Base-by-base conservation (phyloP, 2,797 vertebrate genomes). In the Melanotaenia nigrans region DNA sequence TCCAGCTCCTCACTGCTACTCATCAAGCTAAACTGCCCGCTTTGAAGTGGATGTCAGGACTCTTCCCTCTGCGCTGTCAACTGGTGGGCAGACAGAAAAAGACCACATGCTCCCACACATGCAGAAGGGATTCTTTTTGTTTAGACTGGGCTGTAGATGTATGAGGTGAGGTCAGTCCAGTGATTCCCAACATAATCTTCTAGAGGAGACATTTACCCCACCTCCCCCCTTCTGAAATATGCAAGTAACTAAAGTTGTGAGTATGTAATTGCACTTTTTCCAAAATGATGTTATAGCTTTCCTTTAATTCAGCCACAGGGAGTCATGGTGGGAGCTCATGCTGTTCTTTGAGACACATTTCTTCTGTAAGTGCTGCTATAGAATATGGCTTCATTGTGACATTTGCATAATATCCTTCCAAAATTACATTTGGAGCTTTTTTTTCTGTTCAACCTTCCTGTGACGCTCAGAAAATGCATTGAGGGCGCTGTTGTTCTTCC, bases 401-500 rank as follows among this genome's bases (percentile, higher is more conserved):
- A 71, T 75, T 66, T 78, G n/a, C 68, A 11, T 76, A 54, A 69
- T 51, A 54, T 61, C 38, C 57, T 47, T 58, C 13, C 58, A 32
- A 76, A 49, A 74, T 33, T 30, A 56, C 67, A 75, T 49, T 9
- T 65, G 67, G 71, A 72, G 61, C 51, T 11, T 16, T 57, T 14
- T 45, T 56, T 30, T 51, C 42, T 25, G 14, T 28, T 4, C 42
- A 20, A 1, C 33, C 55, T 36, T 22, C 9, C 7, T 78, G 81
- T 22, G 49, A 76, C 78, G 55, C 85, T 28, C 36, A 1, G 47
- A 51, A 1, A 2, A 60, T 13, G 33, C 86, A 30, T 12, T 82
- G 90, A 78, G 84, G 90, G 90, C 90, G 90, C 90, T 90, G 75
- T 79, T 87, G 86, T 83, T 86, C 89, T 90, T 86, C 82, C 56